Conservation (phyloP, 2,888 invertebrate species). For the Atrina japonica region DNA sequence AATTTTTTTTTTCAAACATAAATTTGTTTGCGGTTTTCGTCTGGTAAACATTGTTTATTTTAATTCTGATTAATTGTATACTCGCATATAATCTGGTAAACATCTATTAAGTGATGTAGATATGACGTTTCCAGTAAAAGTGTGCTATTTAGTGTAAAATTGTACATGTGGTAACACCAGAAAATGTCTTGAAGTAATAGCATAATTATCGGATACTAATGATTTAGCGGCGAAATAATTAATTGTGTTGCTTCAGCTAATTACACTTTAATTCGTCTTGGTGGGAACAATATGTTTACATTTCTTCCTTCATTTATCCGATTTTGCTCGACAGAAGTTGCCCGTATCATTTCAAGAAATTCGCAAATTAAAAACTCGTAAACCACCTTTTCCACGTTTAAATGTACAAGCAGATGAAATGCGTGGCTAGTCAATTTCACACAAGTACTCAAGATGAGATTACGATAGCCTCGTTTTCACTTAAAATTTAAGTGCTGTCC, state of each 20-base stretch:
- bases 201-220: no score
- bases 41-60: no score
- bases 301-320: background rate
- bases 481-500: constrained; percentile 15
- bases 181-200: no score
- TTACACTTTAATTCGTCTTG: background rate
- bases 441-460: constrained; percentile 20
- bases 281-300: constrained; percentile 15
- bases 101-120: no score
- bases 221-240: no score
- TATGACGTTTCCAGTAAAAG: no score
- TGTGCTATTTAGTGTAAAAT: no score
- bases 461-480: constrained; percentile 28
- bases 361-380: background rate
- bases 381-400: constrained; percentile 6
- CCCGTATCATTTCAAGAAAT: background rate
- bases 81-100: no score
- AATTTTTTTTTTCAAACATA: no score
- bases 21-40: no score
- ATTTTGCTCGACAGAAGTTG: constrained; percentile 5
- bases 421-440: background rate
- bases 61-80: no score
- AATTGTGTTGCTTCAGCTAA: background rate
- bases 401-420: constrained; percentile 1
- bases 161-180: no score